These are phyloP conservation scores for Melangyna quadrimaculata DNA, from an alignment of 2,888 invertebrate genomes.

Conservation along the genomic window DNA sequence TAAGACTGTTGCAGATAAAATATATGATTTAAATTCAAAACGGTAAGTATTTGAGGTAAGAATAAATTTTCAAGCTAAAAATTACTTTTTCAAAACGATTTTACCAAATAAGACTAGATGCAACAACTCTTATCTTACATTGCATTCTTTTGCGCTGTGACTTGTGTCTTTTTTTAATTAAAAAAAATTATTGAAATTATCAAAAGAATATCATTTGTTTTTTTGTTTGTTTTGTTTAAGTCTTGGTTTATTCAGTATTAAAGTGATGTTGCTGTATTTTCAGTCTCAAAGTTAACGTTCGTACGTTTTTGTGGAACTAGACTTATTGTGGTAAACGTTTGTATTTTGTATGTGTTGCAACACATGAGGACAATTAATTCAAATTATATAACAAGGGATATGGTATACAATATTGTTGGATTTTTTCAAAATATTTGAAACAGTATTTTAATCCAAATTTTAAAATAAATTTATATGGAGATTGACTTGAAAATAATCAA, in stretches of 20 bases:
- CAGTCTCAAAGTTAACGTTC: slow-evolving; percentile 43
- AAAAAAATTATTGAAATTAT: slow-evolving; percentile 9
- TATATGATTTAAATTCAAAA: not conserved
- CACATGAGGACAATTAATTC: not conserved
- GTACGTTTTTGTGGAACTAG: slow-evolving; percentile 19
- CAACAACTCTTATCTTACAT: slow-evolving; percentile 35
- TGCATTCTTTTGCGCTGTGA: slow-evolving; percentile 33
- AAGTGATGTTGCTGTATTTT: slow-evolving; percentile 59
- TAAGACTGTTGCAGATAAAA: not conserved
- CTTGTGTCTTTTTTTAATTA: not conserved
- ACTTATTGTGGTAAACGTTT: slow-evolving; percentile 1
- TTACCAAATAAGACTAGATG: slow-evolving; percentile 20
- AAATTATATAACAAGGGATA: not conserved
- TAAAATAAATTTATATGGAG: too few relatives aligned
- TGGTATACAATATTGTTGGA: not conserved
- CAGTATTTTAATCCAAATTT: too few relatives aligned
- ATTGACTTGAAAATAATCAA: too few relatives aligned
- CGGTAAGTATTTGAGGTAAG: not conserved
- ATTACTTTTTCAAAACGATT: not conserved
- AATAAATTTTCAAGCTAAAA: not conserved
- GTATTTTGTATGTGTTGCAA: not conserved
- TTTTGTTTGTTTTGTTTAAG: not conserved
- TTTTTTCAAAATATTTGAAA: too few relatives aligned
- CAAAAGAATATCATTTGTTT: not conserved
- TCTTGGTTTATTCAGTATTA: slow-evolving; percentile 15